Base-by-base conservation (phyloP, 2,113 vertebrate genomes). In the Ginglymostoma cirratum region DNA sequence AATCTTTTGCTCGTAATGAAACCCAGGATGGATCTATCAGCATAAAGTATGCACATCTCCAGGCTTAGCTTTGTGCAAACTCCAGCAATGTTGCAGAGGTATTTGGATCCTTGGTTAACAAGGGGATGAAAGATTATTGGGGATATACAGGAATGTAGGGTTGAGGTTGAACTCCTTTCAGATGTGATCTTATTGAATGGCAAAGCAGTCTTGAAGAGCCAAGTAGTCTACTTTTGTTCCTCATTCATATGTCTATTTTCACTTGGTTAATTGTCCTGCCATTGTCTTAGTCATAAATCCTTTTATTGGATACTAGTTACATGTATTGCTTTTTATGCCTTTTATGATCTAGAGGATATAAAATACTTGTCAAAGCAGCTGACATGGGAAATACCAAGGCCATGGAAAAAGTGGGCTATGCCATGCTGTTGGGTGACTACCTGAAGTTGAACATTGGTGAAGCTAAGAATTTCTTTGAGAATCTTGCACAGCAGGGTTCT, bases 381-480 rank as follows among this genome's bases (percentile, higher is more conserved):
- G 98, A 97, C 96, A 98, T 98, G 97, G 99, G 99, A 96, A 99
- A 99, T 96, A 98, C 98, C 89, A 99, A 99, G 96, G 98, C 99
- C 86, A 98, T 98, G 98, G 99, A 99, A 97, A 99, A 99, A 96
- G 99, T 99, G 96, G 99, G 99, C 2, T 99, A 99, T 2, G 98
- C 99, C 94, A 97, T 99, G 97, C 96, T 99, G 96, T 98, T 99
- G 96, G 99, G 99, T n/a, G 99, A 99, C 96, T 98, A 98, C 97
- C 96, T 99, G 96, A 98, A 97, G 94, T 99, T 99, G 97, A 98
- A 99, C 96, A 96, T 99, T 96, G 98, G 97, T 0, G 97, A 97
- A 52, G 99, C 99, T 65, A 99, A 97, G 97, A 98, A 98, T 78
- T 97, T 99, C 69, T 98, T 99, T 97, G 99, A 99, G 97, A 99